Base-by-base conservation (phyloP, 2,113 vertebrate genomes). In the Pomatorhinus ruficollis region DNA sequence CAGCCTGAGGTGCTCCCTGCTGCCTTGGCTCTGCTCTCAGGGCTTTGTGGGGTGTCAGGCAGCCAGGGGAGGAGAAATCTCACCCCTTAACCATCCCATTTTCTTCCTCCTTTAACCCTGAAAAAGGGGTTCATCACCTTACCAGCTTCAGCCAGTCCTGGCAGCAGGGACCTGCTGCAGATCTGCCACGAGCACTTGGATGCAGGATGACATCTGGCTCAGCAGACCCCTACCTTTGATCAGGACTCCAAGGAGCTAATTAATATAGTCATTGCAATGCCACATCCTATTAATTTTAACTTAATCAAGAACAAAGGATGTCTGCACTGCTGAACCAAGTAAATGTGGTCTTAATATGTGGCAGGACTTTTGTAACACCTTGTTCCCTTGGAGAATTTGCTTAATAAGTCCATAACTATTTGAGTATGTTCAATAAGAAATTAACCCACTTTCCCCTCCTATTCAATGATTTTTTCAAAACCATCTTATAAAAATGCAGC, bases 401-500 rank as follows among this genome's bases (percentile, higher is more conserved):
- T 93, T 85, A 70, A 65, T 85, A 89, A 93, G 50, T 66, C 68
- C 52, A 5, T 88, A 77, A 77, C 39, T 71, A n/a, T 80, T 31
- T 83, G 49, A 87, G 11, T 64, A 18, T 44, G 65, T 75, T 83
- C 68, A 54, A 33, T 49, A 83, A 68, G 52, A 81, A 90, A 92
- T 77, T 83, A 86, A 75, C 13, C 9, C n/a, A 12, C 45, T 80
- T 87, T 60, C 54, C 30, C n/a, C 24, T 83, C 47, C 47, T 86
- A 53, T 59, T 89, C 64, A 61, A 15, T 70, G 39, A 40, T 57
- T 82, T 92, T 96, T 88, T 64, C 44, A 54, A 83, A 83, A 49
- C 56, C 52, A 25, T 20, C 71, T 93, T 31, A 82, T 92, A 77
- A 95, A 89, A 93, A 90, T 83, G 88, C 85, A 89, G 18, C 47